phyloP scores from a whole-genome alignment of 2,113 vertebrate genomes.

The Chaetodon auriga region DNA sequence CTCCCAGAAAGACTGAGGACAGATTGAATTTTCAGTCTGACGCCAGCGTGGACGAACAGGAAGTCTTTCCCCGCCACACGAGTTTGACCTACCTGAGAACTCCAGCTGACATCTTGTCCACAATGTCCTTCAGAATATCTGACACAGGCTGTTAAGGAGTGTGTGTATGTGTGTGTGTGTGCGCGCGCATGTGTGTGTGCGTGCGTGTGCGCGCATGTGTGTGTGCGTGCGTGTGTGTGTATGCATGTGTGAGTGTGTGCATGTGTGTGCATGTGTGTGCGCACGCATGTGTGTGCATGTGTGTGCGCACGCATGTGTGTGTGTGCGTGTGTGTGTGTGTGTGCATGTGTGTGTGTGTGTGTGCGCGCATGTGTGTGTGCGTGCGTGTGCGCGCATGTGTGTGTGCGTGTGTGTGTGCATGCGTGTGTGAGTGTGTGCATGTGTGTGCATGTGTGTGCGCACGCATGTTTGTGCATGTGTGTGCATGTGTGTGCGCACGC shows the following conservation, averaged over 20 bases:
- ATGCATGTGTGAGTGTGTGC: too few species aligned
- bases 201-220: too few species aligned
- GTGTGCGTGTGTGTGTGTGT: not conserved
- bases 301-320: fast-evolving
- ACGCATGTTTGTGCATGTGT: too few species aligned
- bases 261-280: not conserved
- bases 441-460: not conserved
- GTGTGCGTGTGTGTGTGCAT: not conserved
- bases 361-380: too few species aligned
- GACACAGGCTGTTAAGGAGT: constrained; percentile 76
- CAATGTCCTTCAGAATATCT: constrained; percentile 94
- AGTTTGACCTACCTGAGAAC: constrained; percentile 88
- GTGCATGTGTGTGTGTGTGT: not conserved
- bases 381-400: too few species aligned
- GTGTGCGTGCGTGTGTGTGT: not conserved
- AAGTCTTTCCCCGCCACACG: not conserved
- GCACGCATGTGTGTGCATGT: too few species aligned
- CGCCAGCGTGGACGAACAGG: not conserved
- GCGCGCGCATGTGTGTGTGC: too few species aligned
- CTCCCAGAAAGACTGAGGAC: not conserved
- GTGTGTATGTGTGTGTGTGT: not conserved
- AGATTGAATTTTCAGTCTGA: not conserved
- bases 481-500: too few species aligned
- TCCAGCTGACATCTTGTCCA: constrained; percentile 91
- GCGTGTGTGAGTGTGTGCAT: too few species aligned